Percentiles rank a stretch among this genome's conserved stretches.
These are phyloP conservation scores for Tubulanus polymorphus DNA, from an alignment of 2,888 invertebrate species.

Conservation along the genomic window DNA sequence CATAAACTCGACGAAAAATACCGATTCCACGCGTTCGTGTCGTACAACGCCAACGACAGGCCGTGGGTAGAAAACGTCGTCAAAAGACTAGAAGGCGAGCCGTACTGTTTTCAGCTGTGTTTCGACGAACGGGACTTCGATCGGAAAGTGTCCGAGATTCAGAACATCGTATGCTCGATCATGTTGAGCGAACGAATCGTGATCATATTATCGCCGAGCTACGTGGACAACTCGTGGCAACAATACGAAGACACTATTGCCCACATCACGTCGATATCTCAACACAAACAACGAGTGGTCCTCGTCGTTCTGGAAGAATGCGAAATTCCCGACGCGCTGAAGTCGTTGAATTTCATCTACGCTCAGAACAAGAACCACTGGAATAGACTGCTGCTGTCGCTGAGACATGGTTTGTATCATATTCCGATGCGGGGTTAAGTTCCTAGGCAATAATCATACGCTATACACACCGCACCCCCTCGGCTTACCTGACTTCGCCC, in stretches of 20 bases:
- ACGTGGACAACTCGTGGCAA: conserved; percentile 33
- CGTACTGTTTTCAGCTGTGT: conserved; percentile 33
- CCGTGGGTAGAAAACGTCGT: conserved; percentile 33
- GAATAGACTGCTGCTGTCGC: conserved; percentile 26
- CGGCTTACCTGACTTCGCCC: too few species aligned
- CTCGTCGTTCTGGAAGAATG: conserved; percentile 34
- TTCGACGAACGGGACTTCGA: conserved; percentile 24
- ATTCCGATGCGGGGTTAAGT: too few species aligned
- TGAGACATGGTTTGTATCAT: conserved; percentile 30
- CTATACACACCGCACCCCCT: too few species aligned
- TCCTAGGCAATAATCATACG: too few species aligned
- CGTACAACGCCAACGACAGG: conserved; percentile 31
- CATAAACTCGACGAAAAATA: conserved; percentile 32
- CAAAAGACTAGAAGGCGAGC: conserved; percentile 28
- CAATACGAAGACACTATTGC: conserved; percentile 33
- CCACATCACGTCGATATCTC: conserved; percentile 33
- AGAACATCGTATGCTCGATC: conserved; percentile 35
- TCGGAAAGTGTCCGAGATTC: conserved; percentile 16
- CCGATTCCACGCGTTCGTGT: conserved; percentile 38
- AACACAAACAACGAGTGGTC: conserved; percentile 35
- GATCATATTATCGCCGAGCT: conserved; percentile 31
- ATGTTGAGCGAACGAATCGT: conserved; percentile 42
- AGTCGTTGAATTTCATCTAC: conserved; percentile 29
- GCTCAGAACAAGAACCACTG: conserved; percentile 32
- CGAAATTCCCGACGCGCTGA: conserved; percentile 34